These are phyloP conservation scores for Choloepus hoffmanni DNA, from an alignment of 2,113 vertebrate species.

Conservation along the genomic window DNA sequence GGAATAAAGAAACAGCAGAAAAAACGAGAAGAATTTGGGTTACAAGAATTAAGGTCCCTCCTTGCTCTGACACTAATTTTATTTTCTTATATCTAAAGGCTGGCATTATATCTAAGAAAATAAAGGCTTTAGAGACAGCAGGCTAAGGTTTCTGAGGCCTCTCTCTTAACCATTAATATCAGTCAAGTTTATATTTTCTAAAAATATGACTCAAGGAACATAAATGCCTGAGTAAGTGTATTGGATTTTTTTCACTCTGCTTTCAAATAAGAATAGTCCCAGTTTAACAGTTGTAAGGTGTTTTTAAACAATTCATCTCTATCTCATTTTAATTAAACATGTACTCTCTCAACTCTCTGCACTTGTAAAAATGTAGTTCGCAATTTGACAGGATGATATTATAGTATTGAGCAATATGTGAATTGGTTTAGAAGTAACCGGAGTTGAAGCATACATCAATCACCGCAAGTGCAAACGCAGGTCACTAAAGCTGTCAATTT, in stretches of 20 bases:
- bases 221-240: slow-evolving; percentile 57
- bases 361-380: slow-evolving; percentile 84
- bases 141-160: not conserved
- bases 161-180: not conserved
- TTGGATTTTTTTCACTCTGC: slow-evolving; percentile 57
- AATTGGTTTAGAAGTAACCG: slow-evolving; percentile 88
- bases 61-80: not conserved
- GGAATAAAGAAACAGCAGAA: not conserved
- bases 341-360: slow-evolving; percentile 71
- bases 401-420: slow-evolving; percentile 85
- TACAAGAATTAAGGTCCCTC: not conserved
- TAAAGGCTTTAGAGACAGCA: not conserved
- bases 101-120: not conserved
- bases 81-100: not conserved
- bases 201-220: slow-evolving; percentile 57
- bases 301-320: slow-evolving; percentile 83
- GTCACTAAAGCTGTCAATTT: slow-evolving; percentile 91
- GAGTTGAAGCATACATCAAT: slow-evolving; percentile 89
- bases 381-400: slow-evolving; percentile 86
- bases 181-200: slow-evolving; percentile 36
- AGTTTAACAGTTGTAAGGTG: slow-evolving; percentile 74
- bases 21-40: not conserved
- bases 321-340: slow-evolving; percentile 85
- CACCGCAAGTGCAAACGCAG: slow-evolving; percentile 87
- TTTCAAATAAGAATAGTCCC: slow-evolving; percentile 60